phyloP scores from a whole-genome alignment of 2,888 invertebrate genomes.

The Keiferia lycopersicella region DNA sequence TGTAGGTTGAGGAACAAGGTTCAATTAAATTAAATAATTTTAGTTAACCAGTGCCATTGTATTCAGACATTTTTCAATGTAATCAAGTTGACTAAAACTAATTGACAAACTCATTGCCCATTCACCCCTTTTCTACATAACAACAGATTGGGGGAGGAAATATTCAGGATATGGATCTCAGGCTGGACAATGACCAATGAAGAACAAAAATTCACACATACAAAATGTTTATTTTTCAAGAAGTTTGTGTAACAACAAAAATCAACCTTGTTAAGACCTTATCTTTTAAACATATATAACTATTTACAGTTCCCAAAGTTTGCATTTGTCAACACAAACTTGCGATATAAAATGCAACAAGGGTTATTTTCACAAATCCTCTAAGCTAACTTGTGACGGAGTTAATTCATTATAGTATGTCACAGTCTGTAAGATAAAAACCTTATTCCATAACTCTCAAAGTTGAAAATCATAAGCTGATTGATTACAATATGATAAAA shows the following conservation, averaged over 20 bases:
- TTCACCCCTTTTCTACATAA: constrained; percentile 14
- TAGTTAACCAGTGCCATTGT: constrained; percentile 4
- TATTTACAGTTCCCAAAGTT: constrained; percentile 79
- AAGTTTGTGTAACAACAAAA: constrained; percentile 81
- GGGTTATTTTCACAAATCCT: constrained; percentile 72
- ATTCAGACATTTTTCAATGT: constrained; percentile 1
- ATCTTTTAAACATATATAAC: constrained; percentile 79
- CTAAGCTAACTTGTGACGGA: constrained; percentile 79
- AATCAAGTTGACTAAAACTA: constrained; percentile 18
- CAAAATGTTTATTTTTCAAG: constrained; percentile 80
- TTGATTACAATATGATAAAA: constrained; percentile 75
- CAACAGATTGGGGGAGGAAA: constrained; percentile 30
- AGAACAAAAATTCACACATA: constrained; percentile 73
- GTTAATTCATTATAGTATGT: constrained; percentile 72
- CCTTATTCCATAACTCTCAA: constrained; percentile 64
- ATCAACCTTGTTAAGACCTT: constrained; percentile 80
- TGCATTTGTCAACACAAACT: constrained; percentile 78
- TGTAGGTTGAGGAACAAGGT: neutral
- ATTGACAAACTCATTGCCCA: constrained; percentile 11
- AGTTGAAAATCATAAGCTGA: constrained; percentile 69
- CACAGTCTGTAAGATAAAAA: constrained; percentile 63
- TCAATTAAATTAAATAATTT: neutral
- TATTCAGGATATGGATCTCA: constrained; percentile 28
- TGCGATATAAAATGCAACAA: constrained; percentile 78
- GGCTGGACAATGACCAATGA: constrained; percentile 54